These are phyloP conservation scores for Mus musculus DNA, from an alignment of 2,113 vertebrate genomes.

Conservation along the genomic window DNA sequence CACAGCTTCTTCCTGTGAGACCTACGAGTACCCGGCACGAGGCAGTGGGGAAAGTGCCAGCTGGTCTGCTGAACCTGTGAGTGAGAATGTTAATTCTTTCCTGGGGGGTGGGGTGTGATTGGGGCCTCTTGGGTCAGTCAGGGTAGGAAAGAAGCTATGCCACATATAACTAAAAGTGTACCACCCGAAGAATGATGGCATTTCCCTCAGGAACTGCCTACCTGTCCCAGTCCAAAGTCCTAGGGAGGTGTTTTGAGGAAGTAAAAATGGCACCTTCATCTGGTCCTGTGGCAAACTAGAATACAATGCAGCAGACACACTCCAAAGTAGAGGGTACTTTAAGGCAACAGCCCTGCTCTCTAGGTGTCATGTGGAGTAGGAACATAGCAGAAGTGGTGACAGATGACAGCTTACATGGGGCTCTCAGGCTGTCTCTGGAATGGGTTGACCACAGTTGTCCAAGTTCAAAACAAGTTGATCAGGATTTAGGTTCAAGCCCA, in stretches of 20 bases:
- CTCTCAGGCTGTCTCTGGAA: neutral
- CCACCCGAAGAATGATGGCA: neutral
- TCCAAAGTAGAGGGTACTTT: neutral
- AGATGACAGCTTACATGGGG: neutral
- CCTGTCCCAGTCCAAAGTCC: neutral
- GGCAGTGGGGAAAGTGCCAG: constrained; percentile 87
- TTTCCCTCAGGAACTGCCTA: neutral
- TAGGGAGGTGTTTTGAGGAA: constrained; percentile 8
- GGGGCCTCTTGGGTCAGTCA: neutral
- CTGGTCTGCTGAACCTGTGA: constrained; percentile 93
- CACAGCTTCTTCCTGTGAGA: constrained; percentile 97
- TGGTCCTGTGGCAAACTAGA: neutral
- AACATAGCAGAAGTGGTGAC: neutral
- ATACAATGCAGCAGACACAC: neutral
- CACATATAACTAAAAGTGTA: neutral
- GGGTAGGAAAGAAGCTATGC: neutral
- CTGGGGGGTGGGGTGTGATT: constrained; percentile 89
- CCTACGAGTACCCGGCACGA: constrained; percentile 92
- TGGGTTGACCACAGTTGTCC: neutral
- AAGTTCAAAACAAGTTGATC: neutral
- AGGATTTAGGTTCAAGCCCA: neutral
- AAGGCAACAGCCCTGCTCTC: neutral
- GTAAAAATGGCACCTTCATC: neutral
- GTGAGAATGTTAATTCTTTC: constrained; percentile 93
- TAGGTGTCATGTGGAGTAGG: neutral